These are phyloP conservation scores for Radopholus similis DNA, from an alignment of 1,140 invertebrate genomes.

Conservation along the genomic window DNA sequence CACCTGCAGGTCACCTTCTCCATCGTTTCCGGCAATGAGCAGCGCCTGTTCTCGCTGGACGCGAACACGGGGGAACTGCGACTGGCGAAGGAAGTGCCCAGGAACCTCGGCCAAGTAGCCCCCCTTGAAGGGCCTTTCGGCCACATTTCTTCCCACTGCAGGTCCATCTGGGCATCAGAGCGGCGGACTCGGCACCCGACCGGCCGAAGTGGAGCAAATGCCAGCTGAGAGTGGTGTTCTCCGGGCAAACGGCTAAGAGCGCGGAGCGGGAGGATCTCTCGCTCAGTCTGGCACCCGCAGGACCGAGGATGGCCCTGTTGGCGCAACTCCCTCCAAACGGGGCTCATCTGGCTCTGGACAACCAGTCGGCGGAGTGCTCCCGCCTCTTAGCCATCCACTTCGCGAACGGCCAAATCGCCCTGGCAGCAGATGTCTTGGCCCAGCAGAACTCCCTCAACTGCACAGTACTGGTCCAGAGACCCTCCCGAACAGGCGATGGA, in stretches of 20 bases:
- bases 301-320: neutral
- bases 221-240: neutral
- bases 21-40: neutral
- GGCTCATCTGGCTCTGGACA: neutral
- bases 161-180: neutral
- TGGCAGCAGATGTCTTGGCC: neutral
- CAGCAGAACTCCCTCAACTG: neutral
- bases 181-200: neutral
- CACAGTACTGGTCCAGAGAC: neutral
- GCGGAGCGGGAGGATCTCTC: too few species aligned
- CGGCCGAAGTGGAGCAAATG: neutral
- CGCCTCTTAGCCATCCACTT: neutral
- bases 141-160: neutral
- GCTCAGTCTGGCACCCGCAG: too few species aligned
- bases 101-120: neutral
- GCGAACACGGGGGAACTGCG: neutral
- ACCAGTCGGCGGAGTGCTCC: neutral
- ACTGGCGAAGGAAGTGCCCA: constrained; percentile 4
- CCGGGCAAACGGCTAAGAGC: neutral
- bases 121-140: neutral
- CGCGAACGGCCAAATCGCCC: neutral
- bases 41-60: neutral
- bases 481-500: neutral
- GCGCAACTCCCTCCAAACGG: neutral
- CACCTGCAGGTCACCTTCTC: neutral